Evolutionary conservation across 2,113 vertebrate genomes (phyloP).

Genomic region (Panurus biarmicus): DNA sequence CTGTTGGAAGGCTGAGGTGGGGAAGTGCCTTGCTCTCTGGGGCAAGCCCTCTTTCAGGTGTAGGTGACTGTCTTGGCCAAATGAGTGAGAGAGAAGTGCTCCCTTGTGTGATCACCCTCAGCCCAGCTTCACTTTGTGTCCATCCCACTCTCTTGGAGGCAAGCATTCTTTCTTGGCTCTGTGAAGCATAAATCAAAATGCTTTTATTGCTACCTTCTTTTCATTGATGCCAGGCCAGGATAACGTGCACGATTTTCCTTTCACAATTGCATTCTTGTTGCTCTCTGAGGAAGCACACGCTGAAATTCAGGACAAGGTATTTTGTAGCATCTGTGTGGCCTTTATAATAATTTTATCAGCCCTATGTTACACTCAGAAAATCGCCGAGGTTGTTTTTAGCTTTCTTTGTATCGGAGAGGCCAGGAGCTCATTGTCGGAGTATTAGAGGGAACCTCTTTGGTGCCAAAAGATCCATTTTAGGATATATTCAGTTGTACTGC

Average conservation of each 20-base stretch:
- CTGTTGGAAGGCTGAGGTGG: neutral
- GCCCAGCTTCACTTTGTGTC: neutral
- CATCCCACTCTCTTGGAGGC: neutral
- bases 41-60: neutral
- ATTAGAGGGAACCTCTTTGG: neutral
- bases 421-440: neutral
- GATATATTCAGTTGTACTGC: neutral
- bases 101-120: accelerated
- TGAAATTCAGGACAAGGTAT: neutral
- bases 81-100: neutral
- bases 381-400: neutral
- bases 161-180: neutral
- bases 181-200: neutral
- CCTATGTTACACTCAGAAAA: neutral
- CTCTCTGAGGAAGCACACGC: neutral
- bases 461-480: neutral
- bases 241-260: neutral
- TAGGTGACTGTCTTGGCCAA: neutral
- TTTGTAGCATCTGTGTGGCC: neutral
- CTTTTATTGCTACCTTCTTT: neutral
- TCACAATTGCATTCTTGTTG: neutral
- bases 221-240: neutral
- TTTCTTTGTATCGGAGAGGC: neutral
- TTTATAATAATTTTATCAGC: neutral
- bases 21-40: neutral